A percentile compares a stretch with the other conserved stretches of the same genome.
These are phyloP conservation scores for Poeciliopsis paucimaculata DNA, from an alignment of 2,797 vertebrate species.

Conservation along the genomic window DNA sequence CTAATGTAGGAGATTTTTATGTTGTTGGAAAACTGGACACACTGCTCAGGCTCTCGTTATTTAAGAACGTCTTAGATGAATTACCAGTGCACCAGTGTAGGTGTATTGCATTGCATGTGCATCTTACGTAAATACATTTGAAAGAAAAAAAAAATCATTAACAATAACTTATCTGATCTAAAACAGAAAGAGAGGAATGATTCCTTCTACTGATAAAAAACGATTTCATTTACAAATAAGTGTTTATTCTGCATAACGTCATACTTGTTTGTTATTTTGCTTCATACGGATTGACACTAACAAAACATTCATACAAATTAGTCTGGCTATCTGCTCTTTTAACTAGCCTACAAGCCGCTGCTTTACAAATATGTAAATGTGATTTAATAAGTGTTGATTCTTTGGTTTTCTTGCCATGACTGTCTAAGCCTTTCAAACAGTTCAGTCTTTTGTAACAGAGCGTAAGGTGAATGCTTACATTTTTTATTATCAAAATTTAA, in stretches of 20 bases:
- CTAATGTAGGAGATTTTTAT: background rate
- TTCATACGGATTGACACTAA: background rate
- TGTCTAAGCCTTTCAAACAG: background rate
- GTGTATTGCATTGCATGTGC: too few relatives aligned
- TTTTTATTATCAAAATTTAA: too few relatives aligned
- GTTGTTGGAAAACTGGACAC: slow-evolving; percentile 1
- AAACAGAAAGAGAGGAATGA: background rate
- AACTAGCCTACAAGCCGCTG: background rate
- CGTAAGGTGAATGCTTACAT: background rate
- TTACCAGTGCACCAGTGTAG: background rate
- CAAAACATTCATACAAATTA: background rate
- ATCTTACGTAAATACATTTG: background rate
- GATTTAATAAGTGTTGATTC: background rate
- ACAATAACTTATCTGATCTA: background rate
- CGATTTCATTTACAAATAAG: background rate
- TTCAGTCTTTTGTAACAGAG: background rate
- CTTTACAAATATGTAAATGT: background rate
- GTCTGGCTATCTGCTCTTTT: background rate
- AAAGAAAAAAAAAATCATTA: background rate
- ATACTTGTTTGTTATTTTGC: background rate
- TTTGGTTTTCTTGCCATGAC: background rate
- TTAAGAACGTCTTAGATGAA: slow-evolving; percentile 5
- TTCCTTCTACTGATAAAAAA: too few relatives aligned
- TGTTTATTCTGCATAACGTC: background rate
- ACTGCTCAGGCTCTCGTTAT: background rate